Conservation (phyloP, 2,888 invertebrate genomes). For the Trachelus troglodyta region DNA sequence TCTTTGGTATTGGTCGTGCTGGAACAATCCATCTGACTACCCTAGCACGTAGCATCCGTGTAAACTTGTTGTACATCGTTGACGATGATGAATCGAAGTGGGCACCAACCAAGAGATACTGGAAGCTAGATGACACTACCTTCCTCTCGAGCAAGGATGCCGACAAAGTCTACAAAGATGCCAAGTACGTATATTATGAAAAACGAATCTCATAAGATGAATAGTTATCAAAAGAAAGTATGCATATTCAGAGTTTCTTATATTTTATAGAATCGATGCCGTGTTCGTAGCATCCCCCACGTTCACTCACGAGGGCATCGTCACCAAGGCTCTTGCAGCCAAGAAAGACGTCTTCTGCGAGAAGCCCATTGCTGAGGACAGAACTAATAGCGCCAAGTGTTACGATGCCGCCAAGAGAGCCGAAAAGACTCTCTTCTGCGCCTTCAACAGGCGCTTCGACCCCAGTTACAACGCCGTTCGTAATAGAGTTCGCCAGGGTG, state of each 20-base stretch:
- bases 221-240: neutral
- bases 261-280: constrained; percentile 65
- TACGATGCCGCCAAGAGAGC: constrained; percentile 71
- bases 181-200: constrained; percentile 63
- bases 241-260: neutral
- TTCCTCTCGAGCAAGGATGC: constrained; percentile 68
- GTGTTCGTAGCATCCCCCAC: constrained; percentile 73
- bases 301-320: constrained; percentile 71
- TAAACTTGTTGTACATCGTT: constrained; percentile 70
- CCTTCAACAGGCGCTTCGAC: constrained; percentile 78
- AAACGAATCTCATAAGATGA: neutral
- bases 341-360: constrained; percentile 78
- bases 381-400: constrained; percentile 69
- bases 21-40: constrained; percentile 72
- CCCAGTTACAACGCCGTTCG: constrained; percentile 70
- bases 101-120: constrained; percentile 67
- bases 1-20: constrained; percentile 73
- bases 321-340: constrained; percentile 68
- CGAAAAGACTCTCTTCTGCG: constrained; percentile 71
- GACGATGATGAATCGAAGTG: constrained; percentile 69
- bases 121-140: constrained; percentile 67
- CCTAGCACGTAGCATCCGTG: constrained; percentile 67
- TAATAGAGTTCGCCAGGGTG: constrained; percentile 69
- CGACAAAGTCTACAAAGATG: constrained; percentile 69
- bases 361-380: constrained; percentile 74